phyloP scores from a whole-genome alignment of 2,113 vertebrate genomes.

The Thryonomys swinderianus region DNA sequence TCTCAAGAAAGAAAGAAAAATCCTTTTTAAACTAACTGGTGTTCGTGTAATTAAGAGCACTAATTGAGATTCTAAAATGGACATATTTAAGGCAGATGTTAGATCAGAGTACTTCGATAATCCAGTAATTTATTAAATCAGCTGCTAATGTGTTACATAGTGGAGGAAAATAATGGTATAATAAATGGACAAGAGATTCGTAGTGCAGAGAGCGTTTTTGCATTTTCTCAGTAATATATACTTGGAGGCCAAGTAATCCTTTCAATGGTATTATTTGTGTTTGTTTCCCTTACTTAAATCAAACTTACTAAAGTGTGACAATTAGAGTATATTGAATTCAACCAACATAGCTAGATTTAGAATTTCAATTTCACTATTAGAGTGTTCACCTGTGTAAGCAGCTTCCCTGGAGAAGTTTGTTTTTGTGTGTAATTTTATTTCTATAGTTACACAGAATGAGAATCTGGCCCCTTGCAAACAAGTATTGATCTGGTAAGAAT shows the following conservation, averaged over 20 bases:
- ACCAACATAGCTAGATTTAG: conserved; percentile 47
- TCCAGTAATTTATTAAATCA: conserved; percentile 36
- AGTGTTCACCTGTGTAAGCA: conserved; percentile 62
- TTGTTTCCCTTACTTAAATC: conserved; percentile 52
- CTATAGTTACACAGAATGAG: conserved; percentile 70
- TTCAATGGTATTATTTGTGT: conserved; percentile 56
- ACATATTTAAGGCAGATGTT: background rate
- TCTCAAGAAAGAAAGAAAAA: background rate
- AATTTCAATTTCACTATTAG: conserved; percentile 67
- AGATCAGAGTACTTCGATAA: background rate
- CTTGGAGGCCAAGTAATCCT: conserved; percentile 2
- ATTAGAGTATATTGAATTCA: conserved; percentile 55
- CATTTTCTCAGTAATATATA: background rate
- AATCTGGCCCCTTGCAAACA: conserved; percentile 62
- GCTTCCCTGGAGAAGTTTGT: conserved; percentile 46
- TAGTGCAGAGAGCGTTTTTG: background rate
- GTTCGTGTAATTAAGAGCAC: background rate
- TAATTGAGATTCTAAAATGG: conserved; percentile 31
- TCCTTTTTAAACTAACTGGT: background rate
- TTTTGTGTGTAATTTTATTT: conserved; percentile 68
- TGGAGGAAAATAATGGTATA: background rate
- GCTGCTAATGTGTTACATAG: background rate
- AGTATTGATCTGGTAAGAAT: conserved; percentile 75
- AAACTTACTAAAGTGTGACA: conserved; percentile 32
- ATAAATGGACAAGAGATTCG: conserved; percentile 3